Conservation (phyloP, 2,797 vertebrate genomes). For the Austrolebias charrua region DNA sequence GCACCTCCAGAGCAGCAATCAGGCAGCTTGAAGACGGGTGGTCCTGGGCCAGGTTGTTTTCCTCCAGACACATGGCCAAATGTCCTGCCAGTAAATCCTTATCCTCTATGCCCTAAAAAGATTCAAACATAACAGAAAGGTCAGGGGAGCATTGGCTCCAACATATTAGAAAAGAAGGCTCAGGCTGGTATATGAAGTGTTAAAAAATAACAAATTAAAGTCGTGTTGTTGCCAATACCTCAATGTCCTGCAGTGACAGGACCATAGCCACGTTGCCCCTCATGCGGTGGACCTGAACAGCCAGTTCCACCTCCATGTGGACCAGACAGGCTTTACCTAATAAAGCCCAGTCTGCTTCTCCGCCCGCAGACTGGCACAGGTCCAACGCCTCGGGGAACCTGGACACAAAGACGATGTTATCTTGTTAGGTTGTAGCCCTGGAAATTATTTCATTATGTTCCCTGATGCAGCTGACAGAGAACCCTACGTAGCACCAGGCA, state of each 20-base stretch:
- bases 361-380: slow-evolving; percentile 81
- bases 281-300: slow-evolving; percentile 87
- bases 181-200: background rate
- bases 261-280: slow-evolving; percentile 89
- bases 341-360: slow-evolving; percentile 82
- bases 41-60: slow-evolving; percentile 93
- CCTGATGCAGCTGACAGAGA: too few relatives aligned
- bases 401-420: background rate
- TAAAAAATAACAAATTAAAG: background rate
- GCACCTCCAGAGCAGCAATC: slow-evolving; percentile 88
- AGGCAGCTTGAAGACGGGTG: slow-evolving; percentile 91
- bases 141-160: background rate
- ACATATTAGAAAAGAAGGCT: background rate
- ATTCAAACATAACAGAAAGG: slow-evolving; percentile 12
- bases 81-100: slow-evolving; percentile 90
- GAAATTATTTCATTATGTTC: background rate
- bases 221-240: slow-evolving; percentile 74
- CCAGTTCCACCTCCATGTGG: slow-evolving; percentile 94
- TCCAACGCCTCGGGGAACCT: slow-evolving; percentile 91
- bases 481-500: too few relatives aligned
- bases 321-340: slow-evolving; percentile 87
- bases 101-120: slow-evolving; percentile 89
- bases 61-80: slow-evolving; percentile 91
- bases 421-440: background rate
- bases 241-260: slow-evolving; percentile 90